Evolutionary conservation across 2,888 invertebrate genomes (phyloP).

Genomic region (Gryllus longicercus): DNA sequence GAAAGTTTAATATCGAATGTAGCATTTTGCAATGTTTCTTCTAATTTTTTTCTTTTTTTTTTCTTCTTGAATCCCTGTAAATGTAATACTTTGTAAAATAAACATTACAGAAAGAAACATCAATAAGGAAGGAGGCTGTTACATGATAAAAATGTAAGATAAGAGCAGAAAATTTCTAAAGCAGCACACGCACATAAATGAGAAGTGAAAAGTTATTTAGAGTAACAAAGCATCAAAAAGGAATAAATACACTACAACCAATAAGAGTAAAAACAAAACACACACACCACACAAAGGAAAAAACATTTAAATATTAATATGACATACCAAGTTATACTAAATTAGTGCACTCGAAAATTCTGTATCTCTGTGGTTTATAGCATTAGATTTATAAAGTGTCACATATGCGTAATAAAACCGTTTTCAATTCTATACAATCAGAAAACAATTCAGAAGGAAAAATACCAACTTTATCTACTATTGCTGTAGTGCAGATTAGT

Average conservation of each 20-base stretch:
- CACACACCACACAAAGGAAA: constrained; percentile 22
- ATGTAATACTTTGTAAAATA: too few species aligned
- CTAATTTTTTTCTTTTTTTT: too few species aligned
- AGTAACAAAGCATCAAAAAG: not conserved
- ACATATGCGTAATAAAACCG: not conserved
- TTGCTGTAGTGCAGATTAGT: constrained; percentile 35
- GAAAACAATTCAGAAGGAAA: constrained; percentile 30
- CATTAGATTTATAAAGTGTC: not conserved
- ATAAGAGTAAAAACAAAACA: constrained; percentile 1
- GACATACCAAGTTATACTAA: constrained; percentile 1
- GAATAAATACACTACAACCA: not conserved
- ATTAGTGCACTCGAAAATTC: not conserved
- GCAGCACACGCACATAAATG: too few species aligned
- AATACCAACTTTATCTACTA: constrained; percentile 30
- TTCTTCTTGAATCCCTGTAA: too few species aligned
- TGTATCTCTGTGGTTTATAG: not conserved
- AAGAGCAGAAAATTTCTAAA: too few species aligned
- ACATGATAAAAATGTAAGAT: too few species aligned
- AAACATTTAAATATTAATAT: constrained; percentile 23
- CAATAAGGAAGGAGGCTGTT: too few species aligned
- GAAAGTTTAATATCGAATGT: too few species aligned
- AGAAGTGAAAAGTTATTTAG: too few species aligned
- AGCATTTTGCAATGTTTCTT: too few species aligned
- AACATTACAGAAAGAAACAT: too few species aligned
- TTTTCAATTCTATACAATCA: constrained; percentile 1